Evolutionary conservation across 2,888 invertebrate genomes (phyloP), one percentile per base, ranked within the genome.

Genomic region (Rapana venosa): DNA sequence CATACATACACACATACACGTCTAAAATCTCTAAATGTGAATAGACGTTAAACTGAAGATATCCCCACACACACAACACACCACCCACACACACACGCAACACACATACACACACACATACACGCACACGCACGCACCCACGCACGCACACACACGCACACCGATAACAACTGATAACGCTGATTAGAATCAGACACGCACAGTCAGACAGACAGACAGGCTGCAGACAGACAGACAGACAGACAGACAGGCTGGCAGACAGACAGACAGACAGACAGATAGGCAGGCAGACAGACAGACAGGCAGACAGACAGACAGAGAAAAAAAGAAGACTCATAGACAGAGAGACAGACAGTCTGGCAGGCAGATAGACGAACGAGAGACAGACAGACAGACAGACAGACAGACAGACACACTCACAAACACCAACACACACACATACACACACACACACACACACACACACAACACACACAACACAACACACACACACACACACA

Each of bases 71-170:
- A 17, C 66, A 17, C 26, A 17, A 66, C 20, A 66, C 20, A 66
- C 20, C 66, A 66, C 66, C 4, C n/a, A 74, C 26, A 74, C 74
- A 74, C n/a, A n/a, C n/a, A 74, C n/a, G n/a, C 74, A 74, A n/a
- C 74, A 74, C 74, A 74, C 74, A 74, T 13, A 74, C n/a, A 74
- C 74, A 74, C 74, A n/a, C 74, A 74, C 74, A n/a, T n/a, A 74
- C 74, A n/a, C 74, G n/a, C 74, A n/a, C 74, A 74, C 74, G 1
- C 74, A 74, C 74, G n/a, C 74, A 74, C 74, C n/a, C 74, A 74
- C 74, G n/a, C 74, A 74, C 74, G n/a, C 30, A 74, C 74, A 74
- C 74, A 74, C 74, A 74, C 74, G n/a, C 74, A 74, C 74, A 74
- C 74, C n/a, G 8, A 30, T 17, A 17, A 47, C 8, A 47, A 47